Evolutionary conservation across 1,140 invertebrate species (phyloP), one percentile per base, ranked within the genome.

Genomic region (Calephelis nemesis): DNA sequence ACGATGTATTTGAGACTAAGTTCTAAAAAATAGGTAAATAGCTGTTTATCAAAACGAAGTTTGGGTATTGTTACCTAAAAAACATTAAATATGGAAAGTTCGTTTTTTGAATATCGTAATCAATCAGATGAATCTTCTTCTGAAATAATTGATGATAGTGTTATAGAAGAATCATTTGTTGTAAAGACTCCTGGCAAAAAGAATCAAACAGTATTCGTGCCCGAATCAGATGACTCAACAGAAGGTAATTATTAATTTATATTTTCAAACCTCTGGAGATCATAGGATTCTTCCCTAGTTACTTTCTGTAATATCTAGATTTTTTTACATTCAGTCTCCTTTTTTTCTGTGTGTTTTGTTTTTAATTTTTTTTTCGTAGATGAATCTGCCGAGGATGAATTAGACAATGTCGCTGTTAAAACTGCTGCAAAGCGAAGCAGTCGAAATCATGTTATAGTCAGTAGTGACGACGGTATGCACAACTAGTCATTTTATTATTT

Each of bases 71-170:
- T 62, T 9, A 47, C 11, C 19, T 50, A 15, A 50, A 15, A 10
- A 30, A 30, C 30, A 42, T 52, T 60, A 69, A 76, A 72, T 52
- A 89, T 89, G 86, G 86, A 90, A 68, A 89, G 71, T 77, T 88
- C 88, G 48, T 89, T 88, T 76, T 84, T 87, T 75, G 86, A 90
- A 68, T 89, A 87, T 71, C 86, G 85, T 63, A 77, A 87, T 65
- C 67, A 75, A 47, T 84, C 78, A 58, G 73, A 47, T 73, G 82
- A 79, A 45, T 84, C 88, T 2, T 84, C 82, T 66, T 64, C 71
- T 5, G 88, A 88, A 75, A 71, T 86, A 72, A 86, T 86, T 67
- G 85, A 91, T 65, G 74, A 84, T 71, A 91, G 88, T 81, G 64
- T 82, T 40, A 69, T 64, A 50, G 79, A 88, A 15, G 75, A 80